Evolutionary conservation across 2,113 vertebrate species (phyloP), one percentile per base, ranked within the genome.

Genomic region (Microtus montanus): DNA sequence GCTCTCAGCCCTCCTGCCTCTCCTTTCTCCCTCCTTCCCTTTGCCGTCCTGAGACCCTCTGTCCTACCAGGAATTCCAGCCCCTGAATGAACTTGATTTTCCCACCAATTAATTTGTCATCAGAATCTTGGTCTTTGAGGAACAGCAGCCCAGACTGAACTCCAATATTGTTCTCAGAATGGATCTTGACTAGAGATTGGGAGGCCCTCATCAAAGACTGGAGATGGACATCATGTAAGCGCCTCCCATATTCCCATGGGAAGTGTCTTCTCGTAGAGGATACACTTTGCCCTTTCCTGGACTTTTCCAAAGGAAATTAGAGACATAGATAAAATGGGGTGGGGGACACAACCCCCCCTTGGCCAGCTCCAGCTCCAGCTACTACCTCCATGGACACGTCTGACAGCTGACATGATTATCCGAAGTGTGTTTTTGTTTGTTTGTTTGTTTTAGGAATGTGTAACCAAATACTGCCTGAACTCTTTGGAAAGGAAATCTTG

Each of bases 381-480:
- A 52, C 5, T 14, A 52, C 38, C 10, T 24, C 66, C 19, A 4
- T 1, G 63, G 19, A 2, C 54, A 5, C 68, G 35, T 10, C 71
- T 86, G 35, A 30, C 41, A 75, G 49, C 58, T 83, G 63, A 78
- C 11, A 52, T 6, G 3, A 35, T 54, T 68, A 71, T 38, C 52
- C 38, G 22, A 28, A 73, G 24, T 38, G 54, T 26, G 12, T 33
- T 13, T 68, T 15, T 68, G 30, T 38, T 63, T 83, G 22, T 52
- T 87, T 77, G 68, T 82, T n/a, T n/a, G 68, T 70, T 77, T 35
- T 61, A 87, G 89, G 66, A 87, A 49, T 66, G 49, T 80, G 87
- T 97, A 96, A 96, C 14, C 79, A 91, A 94, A 93, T n/a, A 91
- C 83, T 64, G 77, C 44, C 33, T 92, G 64, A 77, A 78, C 74